Evolutionary conservation across 2,888 invertebrate genomes (phyloP), one percentile per base, ranked within the genome.

Genomic region (Epinotia demarniana): DNA sequence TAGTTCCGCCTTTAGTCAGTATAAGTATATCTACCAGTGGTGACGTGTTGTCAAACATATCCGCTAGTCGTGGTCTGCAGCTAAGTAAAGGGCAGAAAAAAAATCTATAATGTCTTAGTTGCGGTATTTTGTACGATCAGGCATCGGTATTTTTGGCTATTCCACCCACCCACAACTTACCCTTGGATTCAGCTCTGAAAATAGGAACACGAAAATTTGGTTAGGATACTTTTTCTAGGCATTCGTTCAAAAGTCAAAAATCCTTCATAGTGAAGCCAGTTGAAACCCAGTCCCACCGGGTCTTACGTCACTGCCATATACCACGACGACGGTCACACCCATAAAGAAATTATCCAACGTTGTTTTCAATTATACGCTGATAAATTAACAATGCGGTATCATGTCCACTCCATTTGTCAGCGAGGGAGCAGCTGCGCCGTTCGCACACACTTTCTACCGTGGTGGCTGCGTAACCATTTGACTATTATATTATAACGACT

Each of bases 371-470:
- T 69, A 64, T 13, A 39, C 70, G 18, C 27, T 55, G 33, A 27
- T 66, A 71, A 75, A 75, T 75, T 53, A 71, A 75, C 72, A 75
- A 75, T 67, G 66, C 23, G 18, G 18, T 66, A 71, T 67, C 66
- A 75, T 71, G 60, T 73, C 74, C 63, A 67, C 57, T 75, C 75
- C 72, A 72, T 74, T 72, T 73, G 68, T 16, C 58, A 69, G 61
- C 72, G 67, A 60, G 86, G 88, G 87, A 83, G 85, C 87, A 87
- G 87, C 87, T 88, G 89, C 68, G 39, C 39, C 39, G 68, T 87
- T 89, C 90, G 85, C 86, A 85, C 86, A 85, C 77, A 90, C 91
- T 91, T 90, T 91, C 91, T 90, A 90, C 85, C 86, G 86, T 86
- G 86, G 86, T 86, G 86, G 87, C 86, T 87, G 86, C 87, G 88